phyloP scores from a whole-genome alignment of 1,140 invertebrate genomes.

The Aphelenchoides fujianensis region DNA sequence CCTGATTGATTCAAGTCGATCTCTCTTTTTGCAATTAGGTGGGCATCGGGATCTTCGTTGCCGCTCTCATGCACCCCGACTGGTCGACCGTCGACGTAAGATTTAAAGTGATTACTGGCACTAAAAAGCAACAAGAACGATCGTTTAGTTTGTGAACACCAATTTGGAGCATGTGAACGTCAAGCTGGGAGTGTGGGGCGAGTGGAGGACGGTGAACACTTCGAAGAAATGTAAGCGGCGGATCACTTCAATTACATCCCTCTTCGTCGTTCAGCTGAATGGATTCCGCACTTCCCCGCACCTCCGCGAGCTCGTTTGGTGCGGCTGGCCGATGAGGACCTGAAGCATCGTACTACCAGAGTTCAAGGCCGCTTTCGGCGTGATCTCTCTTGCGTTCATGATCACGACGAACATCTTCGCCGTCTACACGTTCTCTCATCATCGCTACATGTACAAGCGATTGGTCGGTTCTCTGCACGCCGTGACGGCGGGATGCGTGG shows the following conservation, averaged over 20 bases:
- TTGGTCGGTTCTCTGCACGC: slow-evolving; percentile 26
- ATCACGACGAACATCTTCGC: slow-evolving; percentile 46
- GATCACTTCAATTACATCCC: neutral
- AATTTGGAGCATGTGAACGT: slow-evolving; percentile 47
- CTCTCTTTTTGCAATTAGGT: slow-evolving; percentile 30
- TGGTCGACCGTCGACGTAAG: slow-evolving; percentile 50
- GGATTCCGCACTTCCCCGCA: slow-evolving; percentile 53
- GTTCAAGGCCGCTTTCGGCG: slow-evolving; percentile 52
- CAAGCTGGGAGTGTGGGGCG: slow-evolving; percentile 53
- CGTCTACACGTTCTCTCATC: slow-evolving; percentile 55
- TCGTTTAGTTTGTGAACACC: slow-evolving; percentile 51
- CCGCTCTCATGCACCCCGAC: slow-evolving; percentile 40
- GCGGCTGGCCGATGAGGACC: slow-evolving; percentile 43
- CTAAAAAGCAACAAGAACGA: no score
- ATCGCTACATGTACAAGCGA: slow-evolving; percentile 55
- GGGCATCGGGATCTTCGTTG: slow-evolving; percentile 36
- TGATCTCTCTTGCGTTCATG: slow-evolving; percentile 50
- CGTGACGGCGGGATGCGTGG: slow-evolving; percentile 27
- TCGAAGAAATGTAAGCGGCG: slow-evolving; percentile 27
- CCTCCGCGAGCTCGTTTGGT: slow-evolving; percentile 43
- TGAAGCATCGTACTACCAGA: slow-evolving; percentile 48
- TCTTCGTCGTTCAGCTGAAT: slow-evolving; percentile 47
- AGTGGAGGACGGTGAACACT: slow-evolving; percentile 46
- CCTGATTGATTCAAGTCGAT: neutral
- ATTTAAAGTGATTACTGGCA: no score